Base-by-base conservation (phyloP, 64 coral and sea anemone species). In the Acropora tenuis region DNA sequence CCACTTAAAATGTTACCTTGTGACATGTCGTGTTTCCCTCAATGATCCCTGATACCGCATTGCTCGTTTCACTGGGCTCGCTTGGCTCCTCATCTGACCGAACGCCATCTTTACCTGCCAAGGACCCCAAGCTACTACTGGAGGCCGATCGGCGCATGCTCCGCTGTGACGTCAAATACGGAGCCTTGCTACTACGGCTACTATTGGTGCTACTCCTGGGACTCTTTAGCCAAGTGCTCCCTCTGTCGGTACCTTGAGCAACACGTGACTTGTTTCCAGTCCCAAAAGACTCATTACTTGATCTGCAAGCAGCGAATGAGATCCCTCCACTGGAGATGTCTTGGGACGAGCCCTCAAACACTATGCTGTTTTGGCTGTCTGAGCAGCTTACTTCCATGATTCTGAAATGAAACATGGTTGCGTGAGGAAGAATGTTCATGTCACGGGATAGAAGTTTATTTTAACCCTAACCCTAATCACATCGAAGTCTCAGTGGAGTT, bases 281-380 rank as follows among this genome's bases (percentile, higher is more conserved):
- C 17, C 82, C 82, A 67, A 71, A 17, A 46, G 63, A 85, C 6
- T 88, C 73, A 89, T 41, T 53, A 18, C 92, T 87, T 50, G 92
- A 65, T 75, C 89, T 90, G 44, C 49, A 12, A 43, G 69, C 91
- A 71, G 76, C 47, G 50, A 96, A 96, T 53, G 93, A 78, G 61
- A 96, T 93, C 6, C 95, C 91, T 50, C 95, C 73, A 0, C 82
- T 96, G 42, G 95, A 96, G 3, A 82, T 46, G 40, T 96, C 95
- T 19, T 81, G 50, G 8, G 90, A 92, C 57, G 90, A 92, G 16
- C 52, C 17, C 60, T 96, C 95, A 88, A 96, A 96, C 13, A 90
- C 57, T 16, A 96, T 79, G 16, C 94, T 96, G n/a, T 82, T 94
- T 16, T 30, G 66, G 15, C 65, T 74, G 50, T 80, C 12, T 44